Base-by-base conservation (phyloP, 2,113 vertebrate species). In the Bubalus kerabau region DNA sequence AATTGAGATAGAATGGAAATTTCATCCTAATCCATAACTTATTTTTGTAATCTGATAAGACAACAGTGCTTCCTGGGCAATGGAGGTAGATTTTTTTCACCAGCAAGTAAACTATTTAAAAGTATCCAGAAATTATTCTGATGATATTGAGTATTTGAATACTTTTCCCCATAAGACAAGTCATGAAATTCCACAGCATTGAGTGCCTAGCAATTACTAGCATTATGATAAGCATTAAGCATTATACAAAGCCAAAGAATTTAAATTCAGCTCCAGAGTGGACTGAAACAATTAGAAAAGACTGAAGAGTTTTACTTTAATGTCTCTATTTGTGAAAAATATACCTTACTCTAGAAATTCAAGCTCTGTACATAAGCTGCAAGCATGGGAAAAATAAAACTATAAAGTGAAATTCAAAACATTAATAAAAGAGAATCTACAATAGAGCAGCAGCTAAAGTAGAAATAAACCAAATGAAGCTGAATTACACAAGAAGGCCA, bases 401-500 rank as follows among this genome's bases (percentile, higher is more conserved):
- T 78, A 91, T 23, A 94, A 86, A 92, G 95, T 88, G 21, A 85
- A 97, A 96, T 40, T 64, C 62, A 97, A 85, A 62, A 97, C 6
- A 90, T 93, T 50, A 96, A 62, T 56, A 64, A 97, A 97, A 94
- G 4, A 83, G 30, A 71, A 43, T 89, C 90, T 95, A 92, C 90
- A 92, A 60, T 28, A 95, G 16, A 93, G 74, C 43, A 87, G 56
- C n/a, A 91, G 59, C 64, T 92, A 92, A 96, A 97, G 48, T 50
- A 96, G 60, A 96, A 94, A 92, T 97, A 93, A 92, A 43, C 67
- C 64, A 60, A 95, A 84, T 23, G 32, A 90, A 92, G 85, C 11
- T 14, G 52, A 89, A 93, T 97, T 97, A 84, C 89, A 85, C 67
- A 97, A 98, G 97, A 97, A 96, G 91, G 91, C 76, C 96, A 91